A percentile compares a stretch with the other conserved stretches of the same genome.
These are phyloP conservation scores for Sebastiscus tertius DNA, from an alignment of 2,797 vertebrate species.

Conservation along the genomic window DNA sequence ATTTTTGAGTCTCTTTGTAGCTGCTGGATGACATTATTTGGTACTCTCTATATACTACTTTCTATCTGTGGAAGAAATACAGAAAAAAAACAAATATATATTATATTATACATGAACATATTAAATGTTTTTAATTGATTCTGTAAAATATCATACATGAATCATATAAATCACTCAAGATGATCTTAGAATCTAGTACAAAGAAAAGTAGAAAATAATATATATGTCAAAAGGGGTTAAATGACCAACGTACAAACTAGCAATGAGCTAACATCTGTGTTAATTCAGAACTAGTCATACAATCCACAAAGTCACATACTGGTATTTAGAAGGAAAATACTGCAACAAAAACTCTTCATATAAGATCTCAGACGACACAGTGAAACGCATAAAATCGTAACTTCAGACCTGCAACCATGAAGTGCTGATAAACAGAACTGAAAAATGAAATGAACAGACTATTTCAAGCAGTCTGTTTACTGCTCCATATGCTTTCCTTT, in stretches of 20 bases:
- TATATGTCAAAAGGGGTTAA: background rate
- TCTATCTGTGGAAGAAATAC: too few species aligned
- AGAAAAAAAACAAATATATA: background rate
- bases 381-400: background rate
- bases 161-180: background rate
- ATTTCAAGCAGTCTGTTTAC: background rate
- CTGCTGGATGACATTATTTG: too few species aligned
- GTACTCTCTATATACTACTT: too few species aligned
- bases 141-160: accelerated
- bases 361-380: background rate
- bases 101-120: background rate
- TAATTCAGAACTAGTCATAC: too few species aligned
- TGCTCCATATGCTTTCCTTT: background rate
- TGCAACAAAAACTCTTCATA: background rate
- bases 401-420: background rate
- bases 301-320: background rate
- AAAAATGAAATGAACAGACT: background rate
- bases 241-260: background rate
- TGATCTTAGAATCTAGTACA: background rate
- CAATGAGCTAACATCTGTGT: background rate
- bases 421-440: background rate
- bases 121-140: background rate
- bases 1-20: too few species aligned
- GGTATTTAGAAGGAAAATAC: background rate
- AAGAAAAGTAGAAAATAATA: background rate